Evolutionary conservation across 2,888 invertebrate genomes (phyloP).

Genomic region (Zaprionus obscuricornis): DNA sequence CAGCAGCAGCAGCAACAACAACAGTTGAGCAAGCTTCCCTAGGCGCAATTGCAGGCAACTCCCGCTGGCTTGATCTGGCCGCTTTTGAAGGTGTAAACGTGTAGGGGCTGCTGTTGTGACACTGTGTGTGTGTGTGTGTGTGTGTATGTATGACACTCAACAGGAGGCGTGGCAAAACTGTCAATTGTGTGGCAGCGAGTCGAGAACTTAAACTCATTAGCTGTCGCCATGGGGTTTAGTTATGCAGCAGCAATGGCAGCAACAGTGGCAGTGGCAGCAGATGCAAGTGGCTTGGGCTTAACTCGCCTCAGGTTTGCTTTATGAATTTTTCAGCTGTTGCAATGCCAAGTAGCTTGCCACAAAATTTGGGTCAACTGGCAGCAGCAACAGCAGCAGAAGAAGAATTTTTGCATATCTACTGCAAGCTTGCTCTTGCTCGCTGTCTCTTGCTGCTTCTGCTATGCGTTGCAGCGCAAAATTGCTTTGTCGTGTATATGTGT

Average conservation of each 20-base stretch:
- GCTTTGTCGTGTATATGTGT: no score
- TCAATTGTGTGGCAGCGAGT: conserved; percentile 54
- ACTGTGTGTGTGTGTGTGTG: no score
- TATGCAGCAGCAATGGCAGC: conserved; percentile 53
- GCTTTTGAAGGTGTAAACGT: no score
- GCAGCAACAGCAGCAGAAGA: background rate
- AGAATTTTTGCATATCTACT: no score
- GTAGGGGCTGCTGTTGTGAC: no score
- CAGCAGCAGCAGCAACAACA: no score
- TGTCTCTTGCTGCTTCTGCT: background rate
- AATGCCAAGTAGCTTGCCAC: conserved; percentile 64
- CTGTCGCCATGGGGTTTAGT: conserved; percentile 61
- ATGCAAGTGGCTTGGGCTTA: conserved; percentile 2
- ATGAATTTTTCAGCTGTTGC: conserved; percentile 64
- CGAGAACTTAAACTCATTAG: conserved; percentile 75
- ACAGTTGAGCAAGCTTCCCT: no score
- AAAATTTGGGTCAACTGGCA: conserved; percentile 67
- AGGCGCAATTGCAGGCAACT: no score
- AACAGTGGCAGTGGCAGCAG: no score
- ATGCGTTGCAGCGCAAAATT: conserved; percentile 60
- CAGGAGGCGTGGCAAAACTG: no score
- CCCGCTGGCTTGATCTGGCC: no score
- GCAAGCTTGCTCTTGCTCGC: conserved; percentile 5
- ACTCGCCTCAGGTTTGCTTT: conserved; percentile 29
- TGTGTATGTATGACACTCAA: no score